Evolutionary conservation across 2,797 vertebrate species (phyloP).

Genomic region (Chaunax sp.): DNA sequence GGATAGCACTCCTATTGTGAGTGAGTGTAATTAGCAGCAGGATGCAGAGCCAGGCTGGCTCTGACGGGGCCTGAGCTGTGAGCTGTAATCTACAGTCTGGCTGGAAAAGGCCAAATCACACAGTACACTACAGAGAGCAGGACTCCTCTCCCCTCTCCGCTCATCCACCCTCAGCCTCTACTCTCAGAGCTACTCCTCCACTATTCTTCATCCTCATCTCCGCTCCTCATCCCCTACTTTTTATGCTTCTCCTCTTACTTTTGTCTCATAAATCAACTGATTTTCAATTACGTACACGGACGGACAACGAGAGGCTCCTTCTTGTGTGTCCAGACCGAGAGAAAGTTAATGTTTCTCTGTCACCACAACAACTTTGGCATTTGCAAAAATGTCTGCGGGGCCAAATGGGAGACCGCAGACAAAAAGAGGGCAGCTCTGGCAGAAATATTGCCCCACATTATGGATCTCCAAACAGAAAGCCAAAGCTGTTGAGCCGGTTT

Average conservation of each 20-base stretch:
- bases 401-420: conserved; percentile 72
- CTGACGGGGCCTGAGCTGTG: conserved; percentile 63
- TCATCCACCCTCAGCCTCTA: conserved; percentile 15
- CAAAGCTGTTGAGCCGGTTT: conserved; percentile 61
- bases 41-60: conserved; percentile 63
- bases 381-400: conserved; percentile 65
- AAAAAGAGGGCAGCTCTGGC: conserved; percentile 68
- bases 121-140: conserved; percentile 31
- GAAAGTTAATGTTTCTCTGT: conserved; percentile 65
- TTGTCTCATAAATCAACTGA: conserved; percentile 22
- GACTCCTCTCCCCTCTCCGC: conserved; percentile 9
- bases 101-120: conserved; percentile 71
- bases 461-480: conserved; percentile 61
- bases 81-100: conserved; percentile 78
- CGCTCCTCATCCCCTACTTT: not conserved
- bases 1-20: conserved; percentile 71
- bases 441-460: conserved; percentile 63
- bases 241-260: not conserved
- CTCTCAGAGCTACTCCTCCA: not conserved
- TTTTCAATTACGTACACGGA: conserved; percentile 27
- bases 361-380: conserved; percentile 69
- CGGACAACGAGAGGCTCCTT: conserved; percentile 43
- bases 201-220: not conserved
- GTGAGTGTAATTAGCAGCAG: conserved; percentile 79
- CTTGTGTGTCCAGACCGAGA: conserved; percentile 62